Evolutionary conservation across 2,888 invertebrate genomes (phyloP).

Genomic region (Noctua janthina): DNA sequence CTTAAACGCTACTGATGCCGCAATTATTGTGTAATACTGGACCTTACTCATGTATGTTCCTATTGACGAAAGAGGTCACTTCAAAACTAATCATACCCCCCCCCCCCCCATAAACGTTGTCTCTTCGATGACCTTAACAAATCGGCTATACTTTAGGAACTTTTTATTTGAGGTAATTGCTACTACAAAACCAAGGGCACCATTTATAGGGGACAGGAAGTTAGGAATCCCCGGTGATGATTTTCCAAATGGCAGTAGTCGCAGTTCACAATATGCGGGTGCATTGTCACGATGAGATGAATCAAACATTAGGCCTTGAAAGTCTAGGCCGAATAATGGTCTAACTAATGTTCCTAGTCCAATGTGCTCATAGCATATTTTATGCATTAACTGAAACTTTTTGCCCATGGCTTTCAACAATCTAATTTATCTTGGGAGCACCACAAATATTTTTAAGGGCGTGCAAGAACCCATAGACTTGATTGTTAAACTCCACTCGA

Average conservation of each 20-base stretch:
- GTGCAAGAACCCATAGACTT: not conserved
- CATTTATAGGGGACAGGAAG: conserved; percentile 14
- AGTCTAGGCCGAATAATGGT: conserved; percentile 34
- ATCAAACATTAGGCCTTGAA: conserved; percentile 33
- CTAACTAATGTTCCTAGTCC: not conserved
- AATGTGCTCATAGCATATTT: not conserved
- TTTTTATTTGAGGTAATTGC: conserved; percentile 1
- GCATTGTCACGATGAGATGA: conserved; percentile 45
- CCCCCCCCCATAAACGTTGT: not conserved
- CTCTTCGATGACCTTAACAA: not conserved
- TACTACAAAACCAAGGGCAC: not conserved
- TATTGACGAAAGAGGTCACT: no score
- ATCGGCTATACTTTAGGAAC: not conserved
- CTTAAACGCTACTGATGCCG: not conserved
- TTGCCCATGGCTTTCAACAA: not conserved
- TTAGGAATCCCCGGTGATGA: conserved; percentile 27
- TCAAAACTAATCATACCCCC: not conserved
- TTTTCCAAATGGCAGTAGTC: conserved; percentile 12
- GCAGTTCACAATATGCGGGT: conserved; percentile 29
- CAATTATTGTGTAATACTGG: not conserved
- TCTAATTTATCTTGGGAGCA: not conserved
- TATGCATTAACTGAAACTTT: not conserved
- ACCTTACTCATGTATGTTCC: not conserved
- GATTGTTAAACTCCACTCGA: not conserved
- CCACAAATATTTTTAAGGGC: not conserved